phyloP scores from a whole-genome alignment of 2,888 invertebrate genomes.

The Sinopyrophorus schimmeli region DNA sequence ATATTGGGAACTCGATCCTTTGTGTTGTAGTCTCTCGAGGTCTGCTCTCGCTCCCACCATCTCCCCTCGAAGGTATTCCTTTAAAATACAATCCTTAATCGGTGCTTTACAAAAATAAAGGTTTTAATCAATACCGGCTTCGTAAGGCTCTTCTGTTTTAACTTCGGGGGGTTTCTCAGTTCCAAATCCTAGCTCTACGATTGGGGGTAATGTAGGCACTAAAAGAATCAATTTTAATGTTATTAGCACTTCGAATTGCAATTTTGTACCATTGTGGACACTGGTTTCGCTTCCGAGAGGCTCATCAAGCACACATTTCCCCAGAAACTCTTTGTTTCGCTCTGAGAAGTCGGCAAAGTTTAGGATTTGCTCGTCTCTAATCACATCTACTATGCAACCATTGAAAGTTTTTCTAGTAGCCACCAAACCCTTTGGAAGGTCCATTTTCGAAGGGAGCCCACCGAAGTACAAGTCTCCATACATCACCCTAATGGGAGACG shows the following conservation, averaged over 20 bases:
- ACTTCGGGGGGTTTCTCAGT: constrained; percentile 15
- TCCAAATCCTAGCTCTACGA: constrained; percentile 30
- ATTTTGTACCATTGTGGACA: constrained; percentile 43
- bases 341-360: constrained; percentile 75
- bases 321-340: constrained; percentile 62
- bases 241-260: background rate
- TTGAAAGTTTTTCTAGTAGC: constrained; percentile 69
- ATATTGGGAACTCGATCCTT: constrained; percentile 18
- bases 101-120: background rate
- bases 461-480: constrained; percentile 82
- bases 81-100: constrained; percentile 19
- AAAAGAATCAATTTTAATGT: constrained; percentile 13
- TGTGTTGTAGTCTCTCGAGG: constrained; percentile 5
- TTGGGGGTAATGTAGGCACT: constrained; percentile 47
- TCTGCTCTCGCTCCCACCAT: constrained; percentile 17
- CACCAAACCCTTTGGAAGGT: constrained; percentile 59
- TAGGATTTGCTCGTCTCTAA: constrained; percentile 70
- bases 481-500: constrained; percentile 62
- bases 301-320: constrained; percentile 60
- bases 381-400: constrained; percentile 94
- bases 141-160: constrained; percentile 22
- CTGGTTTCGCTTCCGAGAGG: constrained; percentile 43
- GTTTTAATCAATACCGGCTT: constrained; percentile 18
- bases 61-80: constrained; percentile 25
- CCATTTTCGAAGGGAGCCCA: constrained; percentile 70